A percentile compares a stretch with the other conserved stretches of the same genome.
phyloP scores from a whole-genome alignment of 2,888 invertebrate genomes.

The Spisula solida region DNA sequence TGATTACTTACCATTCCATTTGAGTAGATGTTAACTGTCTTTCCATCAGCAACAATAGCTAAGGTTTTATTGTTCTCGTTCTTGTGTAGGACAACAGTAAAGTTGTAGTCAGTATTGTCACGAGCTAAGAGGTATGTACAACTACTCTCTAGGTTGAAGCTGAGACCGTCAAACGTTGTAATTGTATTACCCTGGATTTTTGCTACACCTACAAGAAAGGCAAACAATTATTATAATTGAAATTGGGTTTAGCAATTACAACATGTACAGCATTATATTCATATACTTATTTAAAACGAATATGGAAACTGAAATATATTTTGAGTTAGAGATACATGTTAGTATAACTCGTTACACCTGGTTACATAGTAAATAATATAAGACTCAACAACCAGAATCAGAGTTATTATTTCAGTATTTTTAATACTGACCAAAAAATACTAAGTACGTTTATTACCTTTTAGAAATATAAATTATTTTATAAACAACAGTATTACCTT shows the following conservation, averaged over 20 bases:
- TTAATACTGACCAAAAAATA: too few relatives aligned
- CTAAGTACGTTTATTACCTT: too few relatives aligned
- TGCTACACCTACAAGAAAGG: slow-evolving; percentile 91
- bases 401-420: not conserved
- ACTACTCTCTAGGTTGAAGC: slow-evolving; percentile 91
- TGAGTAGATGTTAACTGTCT: slow-evolving; percentile 75
- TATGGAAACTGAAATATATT: not conserved
- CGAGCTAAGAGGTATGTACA: slow-evolving; percentile 94
- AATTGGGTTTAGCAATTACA: too few relatives aligned
- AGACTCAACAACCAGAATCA: not conserved
- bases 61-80: slow-evolving; percentile 87
- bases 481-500: slow-evolving; percentile 89
- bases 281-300: not conserved
- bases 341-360: not conserved
- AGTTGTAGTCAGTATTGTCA: slow-evolving; percentile 94
- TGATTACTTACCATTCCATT: slow-evolving; percentile 72
- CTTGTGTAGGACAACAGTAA: slow-evolving; percentile 92
- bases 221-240: not conserved
- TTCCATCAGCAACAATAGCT: slow-evolving; percentile 69
- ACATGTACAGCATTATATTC: not conserved
- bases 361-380: not conserved
- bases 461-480: not conserved
- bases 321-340: not conserved
- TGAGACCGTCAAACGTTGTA: slow-evolving; percentile 95
- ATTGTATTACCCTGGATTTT: slow-evolving; percentile 93